Percentiles rank a stretch among this genome's conserved stretches.
These are phyloP conservation scores for Gopherus flavomarginatus DNA, from an alignment of 2,113 vertebrate genomes.

Conservation along the genomic window DNA sequence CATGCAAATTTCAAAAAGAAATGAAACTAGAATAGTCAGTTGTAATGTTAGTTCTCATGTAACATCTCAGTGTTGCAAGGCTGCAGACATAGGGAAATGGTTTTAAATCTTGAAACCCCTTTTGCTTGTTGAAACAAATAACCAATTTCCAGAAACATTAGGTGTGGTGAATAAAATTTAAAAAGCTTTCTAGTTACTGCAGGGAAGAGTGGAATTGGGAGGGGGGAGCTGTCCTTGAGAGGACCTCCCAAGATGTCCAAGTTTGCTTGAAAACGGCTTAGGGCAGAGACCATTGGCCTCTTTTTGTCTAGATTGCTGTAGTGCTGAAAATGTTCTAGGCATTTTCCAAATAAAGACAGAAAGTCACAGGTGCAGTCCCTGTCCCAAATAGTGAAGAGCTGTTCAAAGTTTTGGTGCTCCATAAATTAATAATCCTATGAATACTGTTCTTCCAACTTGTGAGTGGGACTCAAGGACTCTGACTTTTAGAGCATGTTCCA, in stretches of 20 bases:
- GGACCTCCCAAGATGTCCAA: constrained; percentile 5
- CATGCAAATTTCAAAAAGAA: neutral
- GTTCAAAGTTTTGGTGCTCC: constrained; percentile 35
- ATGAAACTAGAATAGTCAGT: neutral
- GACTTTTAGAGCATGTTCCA: neutral
- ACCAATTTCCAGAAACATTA: neutral
- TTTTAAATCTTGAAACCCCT: neutral
- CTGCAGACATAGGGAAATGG: neutral
- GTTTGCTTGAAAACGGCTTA: constrained; percentile 2
- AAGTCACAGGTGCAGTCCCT: neutral
- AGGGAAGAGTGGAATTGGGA: neutral
- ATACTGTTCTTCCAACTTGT: constrained; percentile 25
- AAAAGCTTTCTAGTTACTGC: neutral
- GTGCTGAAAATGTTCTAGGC: neutral
- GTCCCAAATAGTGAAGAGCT: constrained; percentile 55
- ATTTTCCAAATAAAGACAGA: constrained; percentile 9
- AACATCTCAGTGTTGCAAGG: neutral
- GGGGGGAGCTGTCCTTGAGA: constrained; percentile 7
- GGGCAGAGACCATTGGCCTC: neutral
- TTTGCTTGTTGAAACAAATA: neutral
- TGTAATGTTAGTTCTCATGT: neutral
- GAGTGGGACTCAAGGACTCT: neutral
- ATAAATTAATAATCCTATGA: neutral
- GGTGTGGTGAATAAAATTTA: neutral
- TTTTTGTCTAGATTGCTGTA: neutral